Percentiles rank a stretch among this genome's conserved stretches.
Evolutionary conservation across 2,113 vertebrate species (phyloP).

Genomic region (Poeciliopsis occidentalis): DNA sequence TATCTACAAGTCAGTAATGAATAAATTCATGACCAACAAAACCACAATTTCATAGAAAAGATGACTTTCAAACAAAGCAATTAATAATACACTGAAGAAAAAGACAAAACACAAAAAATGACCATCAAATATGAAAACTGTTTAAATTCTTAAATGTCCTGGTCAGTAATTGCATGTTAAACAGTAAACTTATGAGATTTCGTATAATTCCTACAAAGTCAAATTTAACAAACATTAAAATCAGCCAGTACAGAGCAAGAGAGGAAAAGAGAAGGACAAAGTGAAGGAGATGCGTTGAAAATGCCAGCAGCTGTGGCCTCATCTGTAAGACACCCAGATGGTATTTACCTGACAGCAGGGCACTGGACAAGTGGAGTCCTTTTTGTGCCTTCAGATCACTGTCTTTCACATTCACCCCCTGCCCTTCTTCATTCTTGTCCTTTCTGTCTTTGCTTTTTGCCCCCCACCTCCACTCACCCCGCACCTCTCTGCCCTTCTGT

Average conservation of each 20-base stretch:
- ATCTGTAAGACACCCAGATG: conserved; percentile 67
- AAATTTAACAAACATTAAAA: conserved; percentile 14
- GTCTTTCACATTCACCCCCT: not conserved
- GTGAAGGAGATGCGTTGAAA: conserved; percentile 57
- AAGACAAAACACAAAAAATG: no score
- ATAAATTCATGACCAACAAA: not conserved
- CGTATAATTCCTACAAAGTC: conserved; percentile 14
- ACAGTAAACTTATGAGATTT: no score
- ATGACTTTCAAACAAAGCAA: no score
- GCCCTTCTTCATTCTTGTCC: conserved; percentile 7
- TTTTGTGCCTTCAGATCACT: conserved; percentile 24
- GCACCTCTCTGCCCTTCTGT: conserved; percentile 22
- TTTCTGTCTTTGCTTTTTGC: conserved; percentile 27
- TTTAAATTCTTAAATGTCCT: no score
- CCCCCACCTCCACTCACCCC: not conserved
- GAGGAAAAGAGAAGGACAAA: conserved; percentile 34
- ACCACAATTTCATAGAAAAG: not conserved
- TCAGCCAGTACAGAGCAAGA: conserved; percentile 21
- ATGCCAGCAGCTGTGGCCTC: conserved; percentile 62
- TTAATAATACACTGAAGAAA: no score
- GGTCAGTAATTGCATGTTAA: no score
- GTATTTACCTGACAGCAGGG: conserved; percentile 70
- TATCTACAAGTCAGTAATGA: no score
- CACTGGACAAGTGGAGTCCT: conserved; percentile 31
- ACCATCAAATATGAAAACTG: no score